Conservation (phyloP, 1,140 invertebrate species). For the Meloidogyne floridensis region DNA sequence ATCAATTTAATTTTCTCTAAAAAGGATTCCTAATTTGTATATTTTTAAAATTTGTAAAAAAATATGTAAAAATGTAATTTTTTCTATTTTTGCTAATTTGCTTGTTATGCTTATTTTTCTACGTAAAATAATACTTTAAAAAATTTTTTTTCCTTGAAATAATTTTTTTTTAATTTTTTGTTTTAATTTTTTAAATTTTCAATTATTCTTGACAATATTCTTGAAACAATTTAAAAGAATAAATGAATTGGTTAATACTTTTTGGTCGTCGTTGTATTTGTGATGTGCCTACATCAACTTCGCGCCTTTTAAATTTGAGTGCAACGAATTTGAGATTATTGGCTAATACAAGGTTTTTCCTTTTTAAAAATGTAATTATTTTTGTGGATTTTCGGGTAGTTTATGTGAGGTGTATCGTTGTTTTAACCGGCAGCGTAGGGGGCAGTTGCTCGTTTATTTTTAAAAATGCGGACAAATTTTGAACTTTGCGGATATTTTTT, state of each 20-base stretch:
- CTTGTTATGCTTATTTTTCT: background rate
- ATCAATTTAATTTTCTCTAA: background rate
- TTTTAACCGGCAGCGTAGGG: too few relatives aligned
- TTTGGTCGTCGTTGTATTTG: background rate
- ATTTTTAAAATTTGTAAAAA: conserved; percentile 2
- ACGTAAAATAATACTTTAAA: background rate
- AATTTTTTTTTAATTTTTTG: background rate
- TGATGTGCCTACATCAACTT: background rate
- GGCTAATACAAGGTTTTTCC: background rate
- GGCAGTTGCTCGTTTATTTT: too few relatives aligned
- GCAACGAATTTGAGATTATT: background rate
- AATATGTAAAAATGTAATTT: conserved; percentile 3
- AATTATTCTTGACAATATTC: too few relatives aligned
- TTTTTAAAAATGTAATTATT: too few relatives aligned
- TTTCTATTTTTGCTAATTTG: background rate
- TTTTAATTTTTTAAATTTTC: too few relatives aligned
- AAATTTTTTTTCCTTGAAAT: background rate
- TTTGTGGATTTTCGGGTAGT: background rate
- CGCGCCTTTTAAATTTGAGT: background rate
- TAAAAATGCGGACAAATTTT: too few relatives aligned
- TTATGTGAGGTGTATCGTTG: too few relatives aligned
- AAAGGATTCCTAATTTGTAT: background rate
- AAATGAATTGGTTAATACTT: background rate
- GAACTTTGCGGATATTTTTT: too few relatives aligned
- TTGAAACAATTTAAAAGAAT: background rate